Conservation (phyloP, 2,888 invertebrate species). For the Apamea sordens region DNA sequence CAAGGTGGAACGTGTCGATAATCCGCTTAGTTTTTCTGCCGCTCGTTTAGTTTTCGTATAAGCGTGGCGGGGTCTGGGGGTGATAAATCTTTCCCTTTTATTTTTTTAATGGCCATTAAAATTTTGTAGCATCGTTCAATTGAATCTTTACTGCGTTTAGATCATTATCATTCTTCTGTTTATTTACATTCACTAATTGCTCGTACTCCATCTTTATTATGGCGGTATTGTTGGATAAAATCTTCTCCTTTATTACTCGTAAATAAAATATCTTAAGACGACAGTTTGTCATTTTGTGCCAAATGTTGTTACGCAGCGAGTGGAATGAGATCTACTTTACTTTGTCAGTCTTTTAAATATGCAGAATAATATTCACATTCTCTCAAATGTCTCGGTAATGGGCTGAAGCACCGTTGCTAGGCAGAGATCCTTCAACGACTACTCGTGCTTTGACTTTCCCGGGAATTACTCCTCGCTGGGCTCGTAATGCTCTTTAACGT, state of each 20-base stretch:
- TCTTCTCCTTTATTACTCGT: neutral
- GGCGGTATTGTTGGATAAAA: neutral
- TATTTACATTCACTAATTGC: slow-evolving; percentile 28
- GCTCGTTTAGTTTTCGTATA: slow-evolving; percentile 36
- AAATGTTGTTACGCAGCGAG: neutral
- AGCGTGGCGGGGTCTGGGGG: neutral
- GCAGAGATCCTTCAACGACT: slow-evolving; percentile 64
- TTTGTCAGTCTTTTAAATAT: slow-evolving; percentile 34
- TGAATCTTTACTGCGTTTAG: slow-evolving; percentile 7
- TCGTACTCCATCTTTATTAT: slow-evolving; percentile 6
- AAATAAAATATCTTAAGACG: slow-evolving; percentile 2
- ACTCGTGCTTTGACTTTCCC: slow-evolving; percentile 54
- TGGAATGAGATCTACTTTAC: slow-evolving; percentile 4
- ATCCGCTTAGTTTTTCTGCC: slow-evolving; percentile 59
- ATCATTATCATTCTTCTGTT: slow-evolving; percentile 11
- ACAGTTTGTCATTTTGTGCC: slow-evolving; percentile 1
- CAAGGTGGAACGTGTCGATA: slow-evolving; percentile 46
- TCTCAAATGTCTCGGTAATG: slow-evolving; percentile 53
- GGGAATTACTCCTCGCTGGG: slow-evolving; percentile 62
- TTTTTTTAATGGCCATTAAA: slow-evolving; percentile 22
- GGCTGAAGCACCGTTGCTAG: slow-evolving; percentile 62
- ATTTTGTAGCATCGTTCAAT: slow-evolving; percentile 18
- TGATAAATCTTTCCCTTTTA: slow-evolving; percentile 36
- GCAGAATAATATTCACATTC: slow-evolving; percentile 51
- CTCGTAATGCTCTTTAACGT: slow-evolving; percentile 56